phyloP scores from a whole-genome alignment of 2,113 vertebrate genomes.

The Pitta sordida region DNA sequence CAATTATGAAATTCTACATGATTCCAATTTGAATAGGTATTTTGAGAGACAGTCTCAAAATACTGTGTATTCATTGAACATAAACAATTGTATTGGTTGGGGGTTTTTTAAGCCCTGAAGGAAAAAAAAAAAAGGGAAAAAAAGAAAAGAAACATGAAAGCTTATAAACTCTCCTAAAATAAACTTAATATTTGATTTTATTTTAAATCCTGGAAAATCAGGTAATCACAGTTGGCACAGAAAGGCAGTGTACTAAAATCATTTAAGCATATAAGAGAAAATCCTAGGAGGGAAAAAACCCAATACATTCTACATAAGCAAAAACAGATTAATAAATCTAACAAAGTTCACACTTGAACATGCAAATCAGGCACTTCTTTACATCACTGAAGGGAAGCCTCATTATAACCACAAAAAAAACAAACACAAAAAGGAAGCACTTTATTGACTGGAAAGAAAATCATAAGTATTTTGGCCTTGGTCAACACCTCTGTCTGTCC shows the following conservation, averaged over 20 bases:
- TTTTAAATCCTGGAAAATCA: neutral
- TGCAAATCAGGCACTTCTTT: neutral
- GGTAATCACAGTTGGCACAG: neutral
- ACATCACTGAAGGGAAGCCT: neutral
- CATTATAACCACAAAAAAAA: neutral
- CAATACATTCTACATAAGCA: neutral
- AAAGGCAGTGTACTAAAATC: neutral
- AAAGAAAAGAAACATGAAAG: neutral
- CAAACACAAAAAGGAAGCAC: neutral
- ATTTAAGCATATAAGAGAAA: neutral
- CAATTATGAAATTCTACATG: conserved; percentile 33
- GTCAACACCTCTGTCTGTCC: neutral
- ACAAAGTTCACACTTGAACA: neutral
- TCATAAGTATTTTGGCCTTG: neutral
- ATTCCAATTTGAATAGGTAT: neutral
- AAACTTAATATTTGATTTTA: neutral
- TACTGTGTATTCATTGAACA: neutral
- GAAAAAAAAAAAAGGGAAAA: neutral
- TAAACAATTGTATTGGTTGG: neutral
- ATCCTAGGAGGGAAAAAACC: neutral
- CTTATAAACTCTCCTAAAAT: neutral
- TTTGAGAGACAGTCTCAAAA: neutral
- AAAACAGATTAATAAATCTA: neutral
- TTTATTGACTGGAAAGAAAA: neutral
- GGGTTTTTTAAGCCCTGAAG: neutral